A percentile compares a stretch with the other conserved stretches of the same genome.
Conservation (phyloP, 1,140 invertebrate genomes). For the Cepaea nemoralis region DNA sequence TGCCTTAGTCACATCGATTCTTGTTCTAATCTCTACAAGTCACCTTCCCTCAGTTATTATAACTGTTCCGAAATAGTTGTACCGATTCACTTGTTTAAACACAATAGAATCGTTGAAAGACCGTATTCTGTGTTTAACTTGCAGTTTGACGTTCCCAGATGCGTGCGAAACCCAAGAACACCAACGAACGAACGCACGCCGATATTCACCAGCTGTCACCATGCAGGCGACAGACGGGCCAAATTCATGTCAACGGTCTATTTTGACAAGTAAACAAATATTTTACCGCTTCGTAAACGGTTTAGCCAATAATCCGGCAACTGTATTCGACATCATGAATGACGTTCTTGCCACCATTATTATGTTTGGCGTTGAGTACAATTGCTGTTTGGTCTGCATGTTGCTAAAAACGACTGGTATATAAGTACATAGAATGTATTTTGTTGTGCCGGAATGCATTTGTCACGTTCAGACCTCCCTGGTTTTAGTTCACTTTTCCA, state of each 20-base stretch:
- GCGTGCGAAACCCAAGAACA: neutral
- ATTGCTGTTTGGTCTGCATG: neutral
- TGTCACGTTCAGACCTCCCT: neutral
- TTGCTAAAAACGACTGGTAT: neutral
- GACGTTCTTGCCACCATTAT: neutral
- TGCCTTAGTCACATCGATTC: too few species aligned
- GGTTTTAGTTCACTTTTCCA: too few species aligned
- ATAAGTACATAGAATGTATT: neutral
- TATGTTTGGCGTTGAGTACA: neutral
- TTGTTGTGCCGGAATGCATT: neutral
- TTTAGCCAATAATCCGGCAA: neutral
- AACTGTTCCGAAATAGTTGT: too few species aligned
- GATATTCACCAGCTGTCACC: neutral
- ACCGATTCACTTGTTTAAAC: too few species aligned
- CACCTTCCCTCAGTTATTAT: too few species aligned
- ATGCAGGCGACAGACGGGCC: neutral
- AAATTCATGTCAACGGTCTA: neutral
- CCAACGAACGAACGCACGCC: neutral
- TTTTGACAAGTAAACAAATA: constrained; percentile 7
- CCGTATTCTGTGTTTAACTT: neutral
- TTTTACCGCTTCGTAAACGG: neutral
- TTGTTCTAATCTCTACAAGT: too few species aligned
- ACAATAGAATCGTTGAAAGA: too few species aligned
- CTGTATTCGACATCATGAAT: neutral
- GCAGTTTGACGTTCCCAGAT: neutral